A percentile compares a stretch with the other conserved stretches of the same genome.
Evolutionary conservation across 2,113 vertebrate genomes (phyloP).

Genomic region (Hirundichthys speculiger): DNA sequence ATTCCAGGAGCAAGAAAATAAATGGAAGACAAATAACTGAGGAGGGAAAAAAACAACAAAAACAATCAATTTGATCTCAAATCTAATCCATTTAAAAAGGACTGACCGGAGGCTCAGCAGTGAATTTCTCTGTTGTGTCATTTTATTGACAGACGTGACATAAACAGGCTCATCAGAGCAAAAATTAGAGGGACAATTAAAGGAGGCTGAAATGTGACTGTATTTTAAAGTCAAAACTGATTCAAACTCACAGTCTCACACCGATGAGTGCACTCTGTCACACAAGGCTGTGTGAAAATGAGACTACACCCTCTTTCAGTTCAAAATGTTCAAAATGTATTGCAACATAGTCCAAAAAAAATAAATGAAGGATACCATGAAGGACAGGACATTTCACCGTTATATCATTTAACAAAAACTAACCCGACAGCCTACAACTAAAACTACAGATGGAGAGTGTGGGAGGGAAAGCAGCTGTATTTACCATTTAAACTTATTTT

Average conservation of each 20-base stretch:
- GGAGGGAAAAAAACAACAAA: background rate
- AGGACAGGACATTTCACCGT: background rate
- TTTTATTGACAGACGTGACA: slow-evolving; percentile 44
- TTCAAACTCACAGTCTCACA: no score
- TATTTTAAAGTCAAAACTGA: no score
- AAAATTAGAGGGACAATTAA: slow-evolving; percentile 48
- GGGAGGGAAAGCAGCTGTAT: no score
- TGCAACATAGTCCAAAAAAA: background rate
- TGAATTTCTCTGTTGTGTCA: slow-evolving; percentile 53
- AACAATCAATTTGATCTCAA: slow-evolving; percentile 41
- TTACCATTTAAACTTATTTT: no score
- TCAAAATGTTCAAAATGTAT: background rate
- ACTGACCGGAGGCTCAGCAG: slow-evolving; percentile 36
- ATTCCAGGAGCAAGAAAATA: slow-evolving; percentile 14
- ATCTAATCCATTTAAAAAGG: slow-evolving; percentile 48
- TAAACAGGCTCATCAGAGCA: slow-evolving; percentile 55
- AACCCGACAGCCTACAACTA: no score
- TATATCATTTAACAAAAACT: no score
- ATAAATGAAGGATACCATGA: background rate
- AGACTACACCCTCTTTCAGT: no score
- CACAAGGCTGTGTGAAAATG: no score
- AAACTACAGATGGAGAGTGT: no score
- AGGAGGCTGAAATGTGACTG: slow-evolving; percentile 36
- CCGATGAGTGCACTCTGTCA: no score
- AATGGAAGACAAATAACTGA: no score